phyloP scores from a whole-genome alignment of 2,113 vertebrate species.

The Sardina pilchardus region DNA sequence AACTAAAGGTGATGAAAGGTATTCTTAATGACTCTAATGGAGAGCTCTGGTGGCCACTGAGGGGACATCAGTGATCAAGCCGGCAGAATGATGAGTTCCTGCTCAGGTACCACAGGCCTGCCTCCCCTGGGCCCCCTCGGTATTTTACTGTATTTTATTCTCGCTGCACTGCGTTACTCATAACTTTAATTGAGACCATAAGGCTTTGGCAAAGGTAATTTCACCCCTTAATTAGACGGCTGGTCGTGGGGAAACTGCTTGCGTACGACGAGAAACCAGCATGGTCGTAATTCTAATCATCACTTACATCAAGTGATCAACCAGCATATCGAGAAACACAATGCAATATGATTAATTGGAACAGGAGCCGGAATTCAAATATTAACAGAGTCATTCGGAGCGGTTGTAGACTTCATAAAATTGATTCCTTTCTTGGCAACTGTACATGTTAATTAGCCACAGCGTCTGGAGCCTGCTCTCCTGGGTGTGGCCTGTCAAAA shows the following conservation, averaged over 20 bases:
- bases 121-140: neutral
- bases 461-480: neutral
- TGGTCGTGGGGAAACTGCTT: neutral
- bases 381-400: neutral
- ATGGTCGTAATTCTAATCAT: neutral
- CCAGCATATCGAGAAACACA: neutral
- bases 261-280: conserved; percentile 7
- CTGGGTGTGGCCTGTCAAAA: neutral
- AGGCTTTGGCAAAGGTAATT: conserved; percentile 45
- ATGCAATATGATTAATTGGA: neutral
- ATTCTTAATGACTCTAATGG: neutral
- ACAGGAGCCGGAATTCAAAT: neutral
- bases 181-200: conserved; percentile 40
- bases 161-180: neutral
- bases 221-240: conserved; percentile 46
- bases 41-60: neutral
- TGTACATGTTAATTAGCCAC: conserved; percentile 18
- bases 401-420: neutral
- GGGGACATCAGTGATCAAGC: neutral
- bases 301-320: neutral
- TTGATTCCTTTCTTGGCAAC: neutral
- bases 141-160: neutral
- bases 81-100: neutral
- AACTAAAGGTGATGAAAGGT: no score
- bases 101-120: neutral